Base-by-base conservation (phyloP, 2,113 vertebrate genomes). In the Gymnogyps californianus region DNA sequence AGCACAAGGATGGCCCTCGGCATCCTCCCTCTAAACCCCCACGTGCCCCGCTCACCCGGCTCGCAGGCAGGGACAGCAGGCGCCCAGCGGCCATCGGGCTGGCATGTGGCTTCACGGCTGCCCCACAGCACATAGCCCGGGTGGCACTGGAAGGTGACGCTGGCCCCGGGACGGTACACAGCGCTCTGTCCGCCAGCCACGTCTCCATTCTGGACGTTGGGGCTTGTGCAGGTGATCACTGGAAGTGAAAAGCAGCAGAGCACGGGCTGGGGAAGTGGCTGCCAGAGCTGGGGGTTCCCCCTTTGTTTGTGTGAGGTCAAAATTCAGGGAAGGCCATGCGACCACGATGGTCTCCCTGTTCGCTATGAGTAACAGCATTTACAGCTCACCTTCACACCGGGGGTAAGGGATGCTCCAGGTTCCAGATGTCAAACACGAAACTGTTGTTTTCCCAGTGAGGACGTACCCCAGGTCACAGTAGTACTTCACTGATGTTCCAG, bases 401-500 rank as follows among this genome's bases (percentile, higher is more conserved):
- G 98, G 98, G 38, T 90, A 64, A 11, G 55, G 69, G 66, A 83
- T 46, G 87, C 87, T 98, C 98, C 98, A 98, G 16, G 10, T 14
- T 65, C 98, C 98, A 13, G 97, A 76, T 28, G 24, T 75, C 96
- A 88, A 51, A 29, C 98, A 98, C 13, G 31, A 83, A 31, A 98
- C 95, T 1, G 26, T 66, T 62, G 89, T 95, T 69, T 78, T 77
- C 79, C 98, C 98, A 0, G 55, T n/a, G 52, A 98, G 97, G 71
- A 76, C n/a, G 1, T 97, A 98, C 1, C 98, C 98, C 0, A 42
- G 74, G 13, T 98, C 83, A 54, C 98, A 98, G 52, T 14, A 31
- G 31, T 98, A 98, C 51, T 72, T 97, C 85, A 98, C 97, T 66
- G 93, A 88, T 7, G 44, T 38, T 38, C 98, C 98, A 4, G 97